These are phyloP conservation scores for Archocentrus centrarchus DNA, from an alignment of 2,113 vertebrate species.

Conservation along the genomic window DNA sequence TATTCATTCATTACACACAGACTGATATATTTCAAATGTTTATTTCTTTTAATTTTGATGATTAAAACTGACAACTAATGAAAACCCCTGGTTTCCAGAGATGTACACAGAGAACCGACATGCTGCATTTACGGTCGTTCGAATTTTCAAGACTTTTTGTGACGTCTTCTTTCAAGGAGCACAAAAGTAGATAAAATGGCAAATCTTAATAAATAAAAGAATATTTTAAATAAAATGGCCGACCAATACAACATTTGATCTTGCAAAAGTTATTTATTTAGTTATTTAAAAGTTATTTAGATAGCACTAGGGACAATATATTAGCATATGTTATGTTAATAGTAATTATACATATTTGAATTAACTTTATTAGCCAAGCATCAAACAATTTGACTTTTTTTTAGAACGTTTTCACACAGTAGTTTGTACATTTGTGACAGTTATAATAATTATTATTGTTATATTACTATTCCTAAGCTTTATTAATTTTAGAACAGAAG, in stretches of 20 bases:
- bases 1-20: too few species aligned
- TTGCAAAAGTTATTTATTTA: not conserved
- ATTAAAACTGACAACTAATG: too few species aligned
- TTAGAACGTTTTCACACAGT: not conserved
- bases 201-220: accelerated
- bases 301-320: too few species aligned
- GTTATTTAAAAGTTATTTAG: too few species aligned
- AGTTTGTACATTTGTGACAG: not conserved
- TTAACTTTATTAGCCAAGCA: not conserved
- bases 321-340: not conserved
- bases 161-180: not conserved
- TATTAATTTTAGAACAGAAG: not conserved
- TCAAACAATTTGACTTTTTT: not conserved
- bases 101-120: too few species aligned
- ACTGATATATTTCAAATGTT: too few species aligned
- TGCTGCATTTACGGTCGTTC: not conserved
- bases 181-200: not conserved
- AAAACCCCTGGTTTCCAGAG: too few species aligned
- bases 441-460: not conserved
- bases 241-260: not conserved
- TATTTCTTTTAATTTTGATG: too few species aligned
- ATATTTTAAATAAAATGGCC: not conserved
- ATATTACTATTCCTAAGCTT: accelerated
- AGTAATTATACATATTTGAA: not conserved
- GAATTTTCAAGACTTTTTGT: not conserved